Evolutionary conservation across 2,888 invertebrate genomes (phyloP), one percentile per base, ranked within the genome.

Genomic region (Eupithecia abbreviata): DNA sequence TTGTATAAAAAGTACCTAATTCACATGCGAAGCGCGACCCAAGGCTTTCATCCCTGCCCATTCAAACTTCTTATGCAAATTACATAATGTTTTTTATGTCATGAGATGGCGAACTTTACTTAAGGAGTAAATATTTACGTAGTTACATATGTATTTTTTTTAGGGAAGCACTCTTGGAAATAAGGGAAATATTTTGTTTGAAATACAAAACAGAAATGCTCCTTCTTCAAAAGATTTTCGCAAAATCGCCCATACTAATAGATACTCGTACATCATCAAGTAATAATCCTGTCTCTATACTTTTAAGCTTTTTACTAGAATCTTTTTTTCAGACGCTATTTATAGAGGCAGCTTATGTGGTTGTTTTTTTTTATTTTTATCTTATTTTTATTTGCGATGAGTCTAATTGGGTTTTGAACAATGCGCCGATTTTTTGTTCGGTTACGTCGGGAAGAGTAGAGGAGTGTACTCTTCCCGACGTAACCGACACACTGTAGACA

Each of bases 61-160:
- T 93, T 93, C 91, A 89, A 93, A 93, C 92, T 93, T 93, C 93
- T 93, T 94, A 94, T 93, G 94, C 92, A 93, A 93, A 94, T 94
- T 92, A 91, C 90, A 90, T 92, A 92, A 93, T 92, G 92, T 92
- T 90, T 91, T 93, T 92, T 92, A 93, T 89, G 93, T 93, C 92
- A 92, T 90, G 90, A 92, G 90, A 94, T 91, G 93, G 92, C 90
- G 88, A 91, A 93, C 89, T 93, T 92, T 91, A 93, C 93, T 93
- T 92, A 93, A 85, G 88, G 89, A 90, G 91, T 91, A 91, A 92
- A 92, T 92, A 93, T 93, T 92, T 92, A 88, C 87, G 85, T 87
- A 87, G 85, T 85, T 86, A 85, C 86, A 87, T 88, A 85, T 86
- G 86, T 87, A 86, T 87, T 84, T 85, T 83, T 83, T 82, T 84